Conservation (phyloP, 2,797 vertebrate genomes). For the Pteronotus mesoamericanus region DNA sequence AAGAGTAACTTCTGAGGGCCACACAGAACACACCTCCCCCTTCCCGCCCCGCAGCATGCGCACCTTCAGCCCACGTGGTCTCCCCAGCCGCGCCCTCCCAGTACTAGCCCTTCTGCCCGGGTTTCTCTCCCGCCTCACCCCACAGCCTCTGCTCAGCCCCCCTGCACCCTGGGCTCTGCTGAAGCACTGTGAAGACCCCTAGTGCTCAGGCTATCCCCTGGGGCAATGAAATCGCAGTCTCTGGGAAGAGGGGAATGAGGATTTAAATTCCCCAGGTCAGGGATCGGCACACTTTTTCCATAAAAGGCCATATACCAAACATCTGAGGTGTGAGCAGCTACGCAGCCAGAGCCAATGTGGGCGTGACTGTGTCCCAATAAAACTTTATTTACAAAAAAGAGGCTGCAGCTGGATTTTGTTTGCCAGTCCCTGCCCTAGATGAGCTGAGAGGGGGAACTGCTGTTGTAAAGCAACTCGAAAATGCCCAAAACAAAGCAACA, state of each 20-base stretch:
- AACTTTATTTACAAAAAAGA: conserved; percentile 10
- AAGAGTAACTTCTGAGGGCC: background rate
- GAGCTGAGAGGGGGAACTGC: background rate
- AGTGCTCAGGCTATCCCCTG: background rate
- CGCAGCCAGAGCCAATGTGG: no score
- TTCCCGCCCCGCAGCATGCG: background rate
- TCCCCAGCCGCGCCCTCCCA: background rate
- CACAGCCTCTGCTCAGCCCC: accelerated
- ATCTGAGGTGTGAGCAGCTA: accelerated
- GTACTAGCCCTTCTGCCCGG: accelerated
- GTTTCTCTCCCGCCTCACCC: background rate
- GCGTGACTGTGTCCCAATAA: background rate
- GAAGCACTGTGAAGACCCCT: background rate
- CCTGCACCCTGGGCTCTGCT: accelerated
- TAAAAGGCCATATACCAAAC: background rate
- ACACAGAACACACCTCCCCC: background rate
- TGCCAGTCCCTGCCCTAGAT: background rate
- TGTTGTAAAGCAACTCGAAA: background rate
- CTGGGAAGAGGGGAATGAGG: background rate
- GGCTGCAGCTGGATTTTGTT: background rate
- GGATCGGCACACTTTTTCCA: no score
- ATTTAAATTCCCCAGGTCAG: background rate
- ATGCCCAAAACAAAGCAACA: background rate
- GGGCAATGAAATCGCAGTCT: background rate
- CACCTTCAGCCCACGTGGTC: background rate